A percentile compares a stretch with the other conserved stretches of the same genome.
Conservation (phyloP, 2,888 invertebrate species). For the Drosophila rellima region DNA sequence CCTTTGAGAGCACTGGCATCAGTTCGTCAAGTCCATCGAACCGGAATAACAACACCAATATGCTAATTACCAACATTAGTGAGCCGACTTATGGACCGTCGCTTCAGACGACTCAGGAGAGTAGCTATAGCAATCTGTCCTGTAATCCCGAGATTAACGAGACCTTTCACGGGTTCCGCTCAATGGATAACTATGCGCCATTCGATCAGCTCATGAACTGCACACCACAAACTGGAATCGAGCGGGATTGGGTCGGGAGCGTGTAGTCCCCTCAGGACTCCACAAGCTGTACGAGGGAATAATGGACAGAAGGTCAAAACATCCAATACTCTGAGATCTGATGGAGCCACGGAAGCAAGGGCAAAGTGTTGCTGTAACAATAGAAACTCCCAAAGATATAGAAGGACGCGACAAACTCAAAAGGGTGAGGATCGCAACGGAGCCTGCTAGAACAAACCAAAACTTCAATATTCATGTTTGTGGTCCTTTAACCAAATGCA, state of each 20-base stretch:
- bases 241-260: background rate
- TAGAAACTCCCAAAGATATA: conserved; percentile 1
- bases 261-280: background rate
- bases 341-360: background rate
- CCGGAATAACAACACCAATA: background rate
- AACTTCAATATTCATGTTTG: background rate
- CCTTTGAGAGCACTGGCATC: conserved; percentile 1
- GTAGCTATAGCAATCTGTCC: background rate
- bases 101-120: conserved; percentile 13
- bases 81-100: conserved; percentile 35
- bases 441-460: background rate
- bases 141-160: background rate
- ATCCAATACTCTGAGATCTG: background rate
- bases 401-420: background rate
- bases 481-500: background rate
- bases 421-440: background rate
- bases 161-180: conserved; percentile 44
- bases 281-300: conserved; percentile 14
- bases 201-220: conserved; percentile 42
- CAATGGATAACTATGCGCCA: conserved; percentile 61
- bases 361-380: conserved; percentile 2
- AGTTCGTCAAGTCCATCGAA: background rate
- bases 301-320: background rate
- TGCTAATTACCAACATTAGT: conserved; percentile 29
- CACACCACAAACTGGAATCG: background rate